Base-by-base conservation (phyloP, 1,140 invertebrate species). In the Drosophila navojoa region DNA sequence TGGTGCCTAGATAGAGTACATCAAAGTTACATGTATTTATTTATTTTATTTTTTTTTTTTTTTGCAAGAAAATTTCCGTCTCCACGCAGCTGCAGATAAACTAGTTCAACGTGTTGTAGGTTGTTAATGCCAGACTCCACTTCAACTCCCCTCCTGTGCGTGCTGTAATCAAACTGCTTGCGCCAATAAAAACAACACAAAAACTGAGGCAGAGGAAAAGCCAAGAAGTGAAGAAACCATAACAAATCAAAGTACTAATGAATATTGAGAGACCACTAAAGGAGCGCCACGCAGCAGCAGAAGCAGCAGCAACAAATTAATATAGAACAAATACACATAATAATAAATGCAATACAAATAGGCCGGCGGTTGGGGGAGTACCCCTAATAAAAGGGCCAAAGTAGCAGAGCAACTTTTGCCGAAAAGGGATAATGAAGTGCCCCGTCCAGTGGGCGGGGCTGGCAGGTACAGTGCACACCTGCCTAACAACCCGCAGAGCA, bases 211-310 rank as follows among this genome's bases (percentile, higher is more conserved):
- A 10, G 29, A 57, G 49, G 29, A 50, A 59, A 66, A 72, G 64
- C 49, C 66, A 67, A 69, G 71, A 10, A 59, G 73, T 45, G 77
- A 84, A 77, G 80, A 85, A 89, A 79, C 79, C 85, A 77, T 87
- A 87, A 87, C 84, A 87, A 89, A 89, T 89, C 84, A 87, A 77
- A 87, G 85, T 63, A 71, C 85, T 87, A 87, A 87, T 87, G 84
- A 87, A 87, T 87, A 87, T 87, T 87, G 85, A 87, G 79, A 77
- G 80, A 76, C 72, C 70, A 86, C 82, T 82, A 86, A 86, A 86
- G 73, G 71, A 81, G 58, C 72, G 67, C 76, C 64, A 52, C 59
- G 72, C 61, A 78, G 67, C 29, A 71, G 76, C 79, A 75, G 79
- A 76, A 79, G 19, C 19, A 22, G 19, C 19, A 71, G 76, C 84